Evolutionary conservation across 2,888 invertebrate species (phyloP).

Genomic region (Phyllotreta striolata): DNA sequence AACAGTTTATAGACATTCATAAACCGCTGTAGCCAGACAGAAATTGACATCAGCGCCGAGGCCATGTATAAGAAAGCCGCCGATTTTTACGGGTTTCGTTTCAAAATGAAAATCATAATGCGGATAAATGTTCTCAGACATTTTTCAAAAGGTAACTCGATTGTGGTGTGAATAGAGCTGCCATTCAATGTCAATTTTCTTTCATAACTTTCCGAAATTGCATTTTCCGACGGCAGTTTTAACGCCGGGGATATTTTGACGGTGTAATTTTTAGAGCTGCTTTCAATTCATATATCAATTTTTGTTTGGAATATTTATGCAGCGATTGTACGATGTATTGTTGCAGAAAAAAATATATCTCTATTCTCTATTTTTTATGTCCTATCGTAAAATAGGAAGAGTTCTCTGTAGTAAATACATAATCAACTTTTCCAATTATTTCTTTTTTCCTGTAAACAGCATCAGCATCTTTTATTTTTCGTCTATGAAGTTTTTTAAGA

Average conservation of each 20-base stretch:
- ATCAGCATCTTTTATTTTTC: not conserved
- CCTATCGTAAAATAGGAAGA: too few relatives aligned
- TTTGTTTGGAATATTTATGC: too few relatives aligned
- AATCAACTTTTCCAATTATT: too few relatives aligned
- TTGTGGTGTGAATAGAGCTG: conserved; percentile 30
- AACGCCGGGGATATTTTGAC: conserved; percentile 30
- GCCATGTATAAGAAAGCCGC: too few relatives aligned
- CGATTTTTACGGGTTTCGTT: conserved; percentile 4
- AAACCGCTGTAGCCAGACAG: too few relatives aligned
- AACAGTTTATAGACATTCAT: too few relatives aligned
- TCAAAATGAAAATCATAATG: conserved; percentile 20
- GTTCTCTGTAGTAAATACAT: too few relatives aligned
- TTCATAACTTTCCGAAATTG: conserved; percentile 34
- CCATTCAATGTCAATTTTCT: conserved; percentile 36
- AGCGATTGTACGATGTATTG: too few relatives aligned
- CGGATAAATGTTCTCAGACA: conserved; percentile 27
- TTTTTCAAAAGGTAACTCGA: conserved; percentile 31
- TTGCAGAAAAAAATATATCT: too few relatives aligned
- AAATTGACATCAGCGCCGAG: too few relatives aligned
- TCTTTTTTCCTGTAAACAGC: not conserved
- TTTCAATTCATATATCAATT: too few relatives aligned
- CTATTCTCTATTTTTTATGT: too few relatives aligned
- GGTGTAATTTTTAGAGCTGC: conserved; percentile 27
- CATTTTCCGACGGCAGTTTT: conserved; percentile 32
- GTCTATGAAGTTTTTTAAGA: conserved; percentile 5